phyloP scores from a whole-genome alignment of 2,888 invertebrate genomes.

The Ennomos fuscantarius region DNA sequence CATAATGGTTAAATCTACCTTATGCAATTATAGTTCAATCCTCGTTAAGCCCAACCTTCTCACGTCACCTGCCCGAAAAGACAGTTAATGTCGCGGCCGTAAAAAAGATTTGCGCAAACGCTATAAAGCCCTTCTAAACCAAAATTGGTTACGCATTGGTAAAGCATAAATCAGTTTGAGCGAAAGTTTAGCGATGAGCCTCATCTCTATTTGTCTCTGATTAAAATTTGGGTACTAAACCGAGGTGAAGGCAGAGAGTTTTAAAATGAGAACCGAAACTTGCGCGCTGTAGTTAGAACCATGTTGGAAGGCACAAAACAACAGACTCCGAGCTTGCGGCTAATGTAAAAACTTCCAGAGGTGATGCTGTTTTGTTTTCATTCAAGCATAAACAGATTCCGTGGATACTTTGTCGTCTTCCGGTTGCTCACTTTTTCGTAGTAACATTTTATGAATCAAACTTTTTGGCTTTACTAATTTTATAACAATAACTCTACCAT shows the following conservation, averaged over 20 bases:
- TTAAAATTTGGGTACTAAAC: conserved; percentile 64
- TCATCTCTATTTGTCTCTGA: conserved; percentile 75
- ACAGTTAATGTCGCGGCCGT: conserved; percentile 40
- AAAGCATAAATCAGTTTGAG: conserved; percentile 63
- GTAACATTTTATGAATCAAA: not conserved
- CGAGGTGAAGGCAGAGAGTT: conserved; percentile 62
- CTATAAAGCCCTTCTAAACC: conserved; percentile 34
- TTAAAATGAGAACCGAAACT: conserved; percentile 77
- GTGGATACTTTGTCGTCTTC: conserved; percentile 45
- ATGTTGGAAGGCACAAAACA: conserved; percentile 72
- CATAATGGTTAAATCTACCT: conserved; percentile 41
- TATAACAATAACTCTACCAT: too few species aligned
- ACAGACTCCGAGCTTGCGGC: conserved; percentile 63
- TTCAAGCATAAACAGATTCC: conserved; percentile 66
- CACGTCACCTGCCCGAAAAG: conserved; percentile 41
- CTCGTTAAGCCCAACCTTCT: conserved; percentile 43
- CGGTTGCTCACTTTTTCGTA: conserved; percentile 12
- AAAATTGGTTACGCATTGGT: conserved; percentile 26
- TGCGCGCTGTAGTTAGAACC: conserved; percentile 65
- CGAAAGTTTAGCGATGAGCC: conserved; percentile 64
- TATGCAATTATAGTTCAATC: conserved; percentile 42
- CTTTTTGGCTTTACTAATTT: too few species aligned
- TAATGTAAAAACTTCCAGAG: conserved; percentile 79
- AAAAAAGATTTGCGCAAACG: conserved; percentile 32
- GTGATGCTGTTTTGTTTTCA: conserved; percentile 68